Evolutionary conservation across 2,888 invertebrate genomes (phyloP).

Genomic region (Antheraea yamamai): DNA sequence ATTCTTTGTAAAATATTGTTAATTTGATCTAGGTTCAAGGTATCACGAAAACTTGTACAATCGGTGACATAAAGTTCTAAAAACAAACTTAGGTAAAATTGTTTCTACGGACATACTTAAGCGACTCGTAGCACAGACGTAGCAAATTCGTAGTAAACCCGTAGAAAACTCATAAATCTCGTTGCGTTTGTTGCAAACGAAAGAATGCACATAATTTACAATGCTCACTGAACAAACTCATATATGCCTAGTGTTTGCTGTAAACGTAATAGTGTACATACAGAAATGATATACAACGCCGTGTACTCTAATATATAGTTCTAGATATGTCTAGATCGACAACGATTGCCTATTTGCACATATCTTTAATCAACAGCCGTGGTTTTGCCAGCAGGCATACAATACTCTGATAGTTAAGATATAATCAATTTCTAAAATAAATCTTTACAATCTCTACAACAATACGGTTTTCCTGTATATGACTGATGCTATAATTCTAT

Average conservation of each 20-base stretch:
- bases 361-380: no score
- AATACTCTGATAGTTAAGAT: no score
- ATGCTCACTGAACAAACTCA: not conserved
- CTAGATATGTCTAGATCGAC: no score
- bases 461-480: no score
- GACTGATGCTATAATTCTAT: no score
- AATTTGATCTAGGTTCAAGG: not conserved
- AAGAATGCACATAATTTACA: not conserved
- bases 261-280: not conserved
- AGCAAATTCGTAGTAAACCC: not conserved
- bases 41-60: not conserved
- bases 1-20: not conserved
- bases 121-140: not conserved
- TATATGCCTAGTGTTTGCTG: not conserved
- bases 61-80: not conserved
- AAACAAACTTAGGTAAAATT: not conserved
- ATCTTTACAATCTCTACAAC: no score
- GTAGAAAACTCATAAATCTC: not conserved
- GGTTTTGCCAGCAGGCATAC: no score
- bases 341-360: no score
- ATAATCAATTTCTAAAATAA: no score
- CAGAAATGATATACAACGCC: no score
- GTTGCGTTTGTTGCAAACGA: not conserved
- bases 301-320: no score
- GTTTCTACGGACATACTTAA: not conserved